Evolutionary conservation across 2,797 vertebrate genomes (phyloP).

Genomic region (Epinephelus awoara): DNA sequence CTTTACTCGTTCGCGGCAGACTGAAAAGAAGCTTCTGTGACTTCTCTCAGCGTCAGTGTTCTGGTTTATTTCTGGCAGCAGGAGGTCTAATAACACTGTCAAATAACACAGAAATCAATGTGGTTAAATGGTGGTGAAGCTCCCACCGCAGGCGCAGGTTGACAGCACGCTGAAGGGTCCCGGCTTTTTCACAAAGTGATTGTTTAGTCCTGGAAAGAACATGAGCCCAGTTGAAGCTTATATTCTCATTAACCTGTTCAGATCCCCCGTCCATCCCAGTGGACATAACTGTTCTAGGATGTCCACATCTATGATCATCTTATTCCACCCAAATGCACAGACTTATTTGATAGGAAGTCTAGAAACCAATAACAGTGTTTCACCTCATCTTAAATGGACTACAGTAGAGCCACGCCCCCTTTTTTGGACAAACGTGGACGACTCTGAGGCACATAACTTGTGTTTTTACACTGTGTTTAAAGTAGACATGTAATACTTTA

Average conservation of each 20-base stretch:
- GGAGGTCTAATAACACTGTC: constrained; percentile 57
- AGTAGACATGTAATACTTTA: too few species aligned
- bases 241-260: neutral
- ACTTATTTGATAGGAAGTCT: too few species aligned
- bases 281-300: too few species aligned
- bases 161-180: constrained; percentile 23
- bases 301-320: too few species aligned
- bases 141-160: constrained; percentile 2
- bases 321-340: too few species aligned
- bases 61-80: constrained; percentile 50
- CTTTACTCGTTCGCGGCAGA: constrained; percentile 31
- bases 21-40: constrained; percentile 21
- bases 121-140: constrained; percentile 51
- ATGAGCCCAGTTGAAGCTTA: neutral
- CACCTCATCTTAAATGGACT: too few species aligned
- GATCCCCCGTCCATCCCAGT: too few species aligned
- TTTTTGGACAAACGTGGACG: too few species aligned
- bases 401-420: too few species aligned
- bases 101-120: constrained; percentile 62
- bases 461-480: too few species aligned
- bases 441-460: too few species aligned
- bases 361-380: too few species aligned
- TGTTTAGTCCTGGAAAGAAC: constrained; percentile 34
- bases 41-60: constrained; percentile 38
- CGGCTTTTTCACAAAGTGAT: neutral